Evolutionary conservation across 2,888 invertebrate species (phyloP), one percentile per base, ranked within the genome.

Genomic region (Gisinianus flammeolus): DNA sequence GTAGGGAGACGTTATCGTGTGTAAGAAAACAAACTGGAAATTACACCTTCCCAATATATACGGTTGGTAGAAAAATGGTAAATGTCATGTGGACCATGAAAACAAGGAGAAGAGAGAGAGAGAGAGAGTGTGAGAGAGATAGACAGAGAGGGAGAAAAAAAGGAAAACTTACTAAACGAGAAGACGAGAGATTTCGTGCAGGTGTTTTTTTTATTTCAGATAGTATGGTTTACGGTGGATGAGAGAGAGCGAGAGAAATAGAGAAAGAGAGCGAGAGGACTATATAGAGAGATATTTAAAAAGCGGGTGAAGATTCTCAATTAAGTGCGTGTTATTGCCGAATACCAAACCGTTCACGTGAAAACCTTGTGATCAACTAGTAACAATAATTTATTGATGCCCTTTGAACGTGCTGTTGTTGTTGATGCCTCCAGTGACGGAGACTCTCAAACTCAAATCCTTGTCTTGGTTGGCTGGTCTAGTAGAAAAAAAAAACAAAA

Each of bases 331-430:
- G 58, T 58, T 58, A 68, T 28, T 56, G 56, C 71, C 56, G 71
- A 71, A 71, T 71, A 71, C 71, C 71, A 71, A 71, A 71, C 56
- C 71, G 71, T 71, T 56, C 71, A 71, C 71, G 71, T 71, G 71
- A 71, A 71, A 54, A 16, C 28, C 56, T 26, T 44, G 54, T 71
- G 71, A 71, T 56, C 71, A 56, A 58, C 2, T 35, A 70, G 24
- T 70, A 67, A 44, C 8, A 44, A 44, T 6, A 44, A 44, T 44
- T 62, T 68, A 68, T 35, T 68, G 69, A 52, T 69, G 52, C 69
- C 52, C 19, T 69, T 22, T 44, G 28, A 69, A 69, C 44, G 12
- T 12, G n/a, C n/a, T n/a, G n/a, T n/a, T n/a, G n/a, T n/a, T n/a
- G n/a, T 35, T 5, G 35, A 35, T 35, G 35, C 35, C 35, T 35